Evolutionary conservation across 1,140 invertebrate species (phyloP), one percentile per base, ranked within the genome.

Genomic region (Neodiprion fabricii): DNA sequence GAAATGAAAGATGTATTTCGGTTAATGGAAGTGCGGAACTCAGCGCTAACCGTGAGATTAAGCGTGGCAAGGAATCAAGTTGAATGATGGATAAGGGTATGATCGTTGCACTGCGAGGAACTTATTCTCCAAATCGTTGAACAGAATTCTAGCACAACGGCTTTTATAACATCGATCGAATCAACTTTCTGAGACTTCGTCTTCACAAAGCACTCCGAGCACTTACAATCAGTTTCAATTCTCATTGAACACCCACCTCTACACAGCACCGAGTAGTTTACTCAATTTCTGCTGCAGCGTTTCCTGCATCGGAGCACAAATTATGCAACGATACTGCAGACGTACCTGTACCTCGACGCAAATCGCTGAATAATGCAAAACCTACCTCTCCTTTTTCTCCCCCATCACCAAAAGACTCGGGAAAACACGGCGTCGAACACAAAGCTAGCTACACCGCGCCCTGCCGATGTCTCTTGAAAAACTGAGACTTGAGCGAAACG

Each of bases 261-360:
- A 14, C 53, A 61, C 28, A 40, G 2, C 28, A 40, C 5, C 28
- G 28, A 61, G 11, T 61, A 61, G 53, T 61, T 61, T 61, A 61
- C 53, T 61, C 53, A 61, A 61, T 61, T 61, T 1, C 28, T 61
- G 53, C 53, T 61, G 53, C 53, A 61, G n/a, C 53, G 53, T 61
- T 61, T 61, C 53, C 28, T 40, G 28, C 53, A 61, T 61, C 53
- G 53, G 53, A 14, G 8, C 53, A 61, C 53, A 61, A 61, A 61
- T 61, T 61, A 61, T 61, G 53, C 53, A 61, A 61, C 53, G 53
- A 61, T 61, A 17, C 53, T 61, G 53, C 53, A 61, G 53, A 61
- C 53, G 11, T 17, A 17, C 11, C 53, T 61, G 28, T 40, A 40
- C 53, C 53, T 61, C 11, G 11, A 61, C 53, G 28, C 53, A 17